Base-by-base conservation (phyloP, 2,797 vertebrate genomes). In the Acipenser ruthenus region DNA sequence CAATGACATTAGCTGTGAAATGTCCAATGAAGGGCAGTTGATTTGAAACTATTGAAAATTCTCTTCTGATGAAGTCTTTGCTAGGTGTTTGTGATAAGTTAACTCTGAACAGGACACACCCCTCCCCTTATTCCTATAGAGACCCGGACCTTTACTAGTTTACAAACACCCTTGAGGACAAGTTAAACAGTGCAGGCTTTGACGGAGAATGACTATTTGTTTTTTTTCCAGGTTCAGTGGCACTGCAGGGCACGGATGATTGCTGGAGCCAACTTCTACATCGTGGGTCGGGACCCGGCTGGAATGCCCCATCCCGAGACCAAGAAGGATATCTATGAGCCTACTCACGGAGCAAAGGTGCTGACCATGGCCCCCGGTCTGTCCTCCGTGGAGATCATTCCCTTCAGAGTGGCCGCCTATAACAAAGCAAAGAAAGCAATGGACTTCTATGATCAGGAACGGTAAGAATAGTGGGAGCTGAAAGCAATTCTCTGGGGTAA, bases 291-390 rank as follows among this genome's bases (percentile, higher is more conserved):
- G 0, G 97, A 99, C 72, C 97, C 97, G 0, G 97, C 96, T 0
- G 97, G 97, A n/a, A 95, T 99, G 91, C 94, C 93, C 8, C 95
- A 99, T 73, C 97, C 97, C 0, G 92, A 93, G 73, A 95, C 93
- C 62, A 95, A 95, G 82, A 84, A 89, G 70, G 96, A 99, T 80
- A 79, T 99, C 15, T 99, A 99, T 2, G 95, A 99, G 56, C 90
- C 95, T 64, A 92, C 93, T 0, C 97, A 99, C 0, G 97, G 97
- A 0, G 82, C 88, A 7, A 99, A 98, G 74, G 95, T 99, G 60
- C 90, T 99, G 70, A 87, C 89, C 83, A 99, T 99, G 96, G 96
- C 97, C 0, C 97, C 97, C 0, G 97, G 97, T 6, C 92, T 99
- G 71, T 97, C 92, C 23, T 97, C 94, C 0, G 94, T 99, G 74